These are phyloP conservation scores for Hydractinia symbiolongicarpus DNA, from an alignment of 30 jellyfish, hydroid and myxozoan genomes.

Conservation along the genomic window DNA sequence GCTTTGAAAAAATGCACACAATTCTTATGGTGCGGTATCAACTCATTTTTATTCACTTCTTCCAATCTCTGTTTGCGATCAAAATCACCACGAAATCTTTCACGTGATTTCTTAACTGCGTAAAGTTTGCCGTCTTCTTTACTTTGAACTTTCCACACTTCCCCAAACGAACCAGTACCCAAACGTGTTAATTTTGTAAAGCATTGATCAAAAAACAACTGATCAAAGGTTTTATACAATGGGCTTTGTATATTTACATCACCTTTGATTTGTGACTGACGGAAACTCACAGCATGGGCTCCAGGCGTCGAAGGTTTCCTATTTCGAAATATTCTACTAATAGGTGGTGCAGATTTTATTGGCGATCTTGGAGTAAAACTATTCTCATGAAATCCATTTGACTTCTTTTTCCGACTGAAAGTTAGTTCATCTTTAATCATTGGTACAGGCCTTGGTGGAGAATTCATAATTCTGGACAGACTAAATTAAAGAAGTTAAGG, in stretches of 20 bases:
- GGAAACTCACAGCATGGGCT: slow-evolving; percentile 76
- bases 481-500: too few species aligned
- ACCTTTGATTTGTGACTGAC: slow-evolving; percentile 61
- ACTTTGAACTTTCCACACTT: slow-evolving; percentile 88
- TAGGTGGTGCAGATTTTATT: slow-evolving; percentile 93
- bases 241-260: slow-evolving; percentile 24
- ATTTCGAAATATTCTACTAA: slow-evolving; percentile 74
- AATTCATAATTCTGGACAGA: too few species aligned
- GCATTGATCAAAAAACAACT: slow-evolving; percentile 48
- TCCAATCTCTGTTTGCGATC: slow-evolving; percentile 83
- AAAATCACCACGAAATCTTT: slow-evolving; percentile 73
- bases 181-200: slow-evolving; percentile 56
- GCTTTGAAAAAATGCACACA: slow-evolving; percentile 86
- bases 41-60: slow-evolving; percentile 84
- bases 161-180: slow-evolving; percentile 94
- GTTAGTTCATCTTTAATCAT: slow-evolving; percentile 35
- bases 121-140: slow-evolving; percentile 88
- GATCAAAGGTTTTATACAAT: slow-evolving; percentile 14
- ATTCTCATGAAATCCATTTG: background rate
- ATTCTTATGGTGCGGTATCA: slow-evolving; percentile 53
- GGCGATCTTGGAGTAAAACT: slow-evolving; percentile 86
- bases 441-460: slow-evolving; percentile 85
- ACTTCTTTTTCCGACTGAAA: slow-evolving; percentile 61
- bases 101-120: slow-evolving; percentile 85
- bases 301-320: slow-evolving; percentile 54